These are phyloP conservation scores for Atta texana DNA, from an alignment of 1,140 invertebrate species.

Conservation along the genomic window DNA sequence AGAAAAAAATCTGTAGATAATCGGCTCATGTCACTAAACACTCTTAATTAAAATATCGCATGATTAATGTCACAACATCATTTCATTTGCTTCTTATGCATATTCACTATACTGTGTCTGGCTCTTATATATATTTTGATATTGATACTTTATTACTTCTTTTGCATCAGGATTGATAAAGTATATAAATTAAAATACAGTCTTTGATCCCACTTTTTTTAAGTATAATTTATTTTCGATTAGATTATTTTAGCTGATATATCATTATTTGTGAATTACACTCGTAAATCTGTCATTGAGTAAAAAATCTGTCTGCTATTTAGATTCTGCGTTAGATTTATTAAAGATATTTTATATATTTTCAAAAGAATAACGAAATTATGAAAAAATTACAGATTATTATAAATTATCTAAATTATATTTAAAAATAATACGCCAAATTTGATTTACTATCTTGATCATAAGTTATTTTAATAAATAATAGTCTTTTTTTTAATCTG, in stretches of 20 bases:
- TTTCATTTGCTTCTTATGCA: neutral
- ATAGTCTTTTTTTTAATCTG: too few species aligned
- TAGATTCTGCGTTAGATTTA: too few species aligned
- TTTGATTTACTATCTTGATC: too few species aligned
- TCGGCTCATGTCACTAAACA: slow-evolving; percentile 58
- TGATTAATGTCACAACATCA: slow-evolving; percentile 50
- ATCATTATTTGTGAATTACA: neutral
- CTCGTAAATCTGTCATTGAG: neutral
- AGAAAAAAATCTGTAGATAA: slow-evolving; percentile 22
- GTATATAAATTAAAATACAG: neutral
- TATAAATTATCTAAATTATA: too few species aligned
- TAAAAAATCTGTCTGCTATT: neutral
- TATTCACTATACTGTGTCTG: neutral
- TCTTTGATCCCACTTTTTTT: neutral
- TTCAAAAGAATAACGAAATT: too few species aligned
- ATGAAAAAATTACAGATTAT: too few species aligned
- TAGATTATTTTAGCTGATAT: neutral
- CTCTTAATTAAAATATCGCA: slow-evolving; percentile 61
- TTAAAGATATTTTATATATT: too few species aligned
- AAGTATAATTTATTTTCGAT: neutral
- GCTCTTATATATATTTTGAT: too few species aligned
- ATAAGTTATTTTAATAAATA: too few species aligned
- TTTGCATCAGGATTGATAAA: too few species aligned
- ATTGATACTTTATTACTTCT: too few species aligned
- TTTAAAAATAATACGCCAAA: too few species aligned